Percentiles rank a stretch among this genome's conserved stretches.
Conservation (phyloP, 2,888 invertebrate genomes). For the Limnephilus rhombicus region DNA sequence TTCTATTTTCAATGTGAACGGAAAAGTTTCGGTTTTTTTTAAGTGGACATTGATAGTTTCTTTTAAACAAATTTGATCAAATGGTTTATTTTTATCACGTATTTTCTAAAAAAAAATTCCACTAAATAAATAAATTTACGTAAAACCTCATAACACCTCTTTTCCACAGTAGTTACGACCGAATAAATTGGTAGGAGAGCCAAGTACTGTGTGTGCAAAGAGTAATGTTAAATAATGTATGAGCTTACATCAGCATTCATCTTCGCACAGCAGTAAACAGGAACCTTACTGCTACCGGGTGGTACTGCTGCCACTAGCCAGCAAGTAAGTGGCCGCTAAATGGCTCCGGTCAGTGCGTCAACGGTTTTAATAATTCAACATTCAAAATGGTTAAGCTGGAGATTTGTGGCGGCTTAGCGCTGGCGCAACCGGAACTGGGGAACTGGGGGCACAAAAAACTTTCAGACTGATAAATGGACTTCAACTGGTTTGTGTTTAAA, state of each 20-base stretch:
- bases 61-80: too few relatives aligned
- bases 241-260: not conserved
- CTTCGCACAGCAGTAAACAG: not conserved
- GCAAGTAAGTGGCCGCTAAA: conserved; percentile 39
- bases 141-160: not conserved
- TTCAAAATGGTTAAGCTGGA: conserved; percentile 62
- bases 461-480: conserved; percentile 7
- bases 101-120: too few relatives aligned
- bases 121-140: not conserved
- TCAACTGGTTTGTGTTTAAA: not conserved
- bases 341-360: conserved; percentile 45
- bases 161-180: not conserved
- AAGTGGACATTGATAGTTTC: too few relatives aligned
- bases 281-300: not conserved
- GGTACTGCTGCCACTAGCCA: not conserved
- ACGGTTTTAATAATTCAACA: conserved; percentile 63
- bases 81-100: too few relatives aligned
- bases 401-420: conserved; percentile 61
- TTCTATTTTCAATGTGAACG: too few relatives aligned
- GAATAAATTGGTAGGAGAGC: not conserved
- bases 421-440: conserved; percentile 41
- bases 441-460: conserved; percentile 7
- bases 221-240: not conserved
- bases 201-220: not conserved
- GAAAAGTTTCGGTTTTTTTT: too few relatives aligned